Evolutionary conservation across 2,113 vertebrate genomes (phyloP).

Genomic region (Daboia siamensis): DNA sequence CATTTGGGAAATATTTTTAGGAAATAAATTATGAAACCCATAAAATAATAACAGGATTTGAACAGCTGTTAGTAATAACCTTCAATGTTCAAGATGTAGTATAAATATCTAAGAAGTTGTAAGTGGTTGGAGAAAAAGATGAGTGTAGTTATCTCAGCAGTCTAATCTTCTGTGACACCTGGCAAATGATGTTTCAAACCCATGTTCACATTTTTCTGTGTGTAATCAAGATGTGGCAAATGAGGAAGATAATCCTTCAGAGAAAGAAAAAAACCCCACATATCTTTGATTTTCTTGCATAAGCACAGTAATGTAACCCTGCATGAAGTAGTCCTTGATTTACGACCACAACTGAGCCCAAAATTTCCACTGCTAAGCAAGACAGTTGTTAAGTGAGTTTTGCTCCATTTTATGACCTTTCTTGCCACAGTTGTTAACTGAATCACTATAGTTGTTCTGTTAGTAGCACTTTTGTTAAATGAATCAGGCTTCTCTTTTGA

Average conservation of each 20-base stretch:
- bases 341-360: background rate
- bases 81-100: background rate
- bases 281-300: background rate
- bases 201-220: background rate
- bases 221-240: background rate
- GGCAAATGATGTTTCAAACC: background rate
- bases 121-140: background rate
- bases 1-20: background rate
- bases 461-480: background rate
- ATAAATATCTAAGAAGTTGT: background rate
- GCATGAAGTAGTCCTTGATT: background rate
- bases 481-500: background rate
- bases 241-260: background rate
- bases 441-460: background rate
- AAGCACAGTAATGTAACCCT: background rate
- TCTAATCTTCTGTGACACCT: background rate
- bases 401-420: background rate
- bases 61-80: background rate
- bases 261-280: background rate
- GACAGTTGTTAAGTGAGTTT: background rate
- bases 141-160: background rate
- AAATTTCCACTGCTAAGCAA: background rate
- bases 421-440: background rate
- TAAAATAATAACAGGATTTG: background rate
- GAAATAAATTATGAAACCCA: background rate